These are phyloP conservation scores for Platygyra sinensis DNA, from an alignment of 64 coral and sea anemone species.

Conservation along the genomic window DNA sequence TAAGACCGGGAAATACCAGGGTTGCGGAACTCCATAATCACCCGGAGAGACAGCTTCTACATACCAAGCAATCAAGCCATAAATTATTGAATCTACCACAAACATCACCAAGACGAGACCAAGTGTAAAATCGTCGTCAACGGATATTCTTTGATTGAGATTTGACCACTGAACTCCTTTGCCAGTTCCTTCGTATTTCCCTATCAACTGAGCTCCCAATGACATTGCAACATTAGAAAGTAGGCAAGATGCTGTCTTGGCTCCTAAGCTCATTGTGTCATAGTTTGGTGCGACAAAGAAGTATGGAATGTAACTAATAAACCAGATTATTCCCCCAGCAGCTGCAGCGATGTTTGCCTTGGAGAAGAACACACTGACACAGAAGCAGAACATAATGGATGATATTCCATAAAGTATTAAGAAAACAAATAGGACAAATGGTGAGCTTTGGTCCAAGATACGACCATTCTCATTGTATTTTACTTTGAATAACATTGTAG, in stretches of 20 bases:
- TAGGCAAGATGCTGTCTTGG: slow-evolving; percentile 74
- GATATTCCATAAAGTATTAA: slow-evolving; percentile 79
- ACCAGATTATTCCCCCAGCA: slow-evolving; percentile 93
- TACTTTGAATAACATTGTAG: slow-evolving; percentile 76
- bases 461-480: slow-evolving; percentile 89
- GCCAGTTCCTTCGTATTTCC: slow-evolving; percentile 95
- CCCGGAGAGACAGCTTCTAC: slow-evolving; percentile 94
- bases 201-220: slow-evolving; percentile 82
- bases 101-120: slow-evolving; percentile 86
- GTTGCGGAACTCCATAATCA: slow-evolving; percentile 91
- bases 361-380: slow-evolving; percentile 97
- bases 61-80: slow-evolving; percentile 95
- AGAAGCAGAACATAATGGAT: slow-evolving; percentile 96
- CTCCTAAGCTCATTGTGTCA: slow-evolving; percentile 75
- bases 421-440: slow-evolving; percentile 86
- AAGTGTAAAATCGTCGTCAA: slow-evolving; percentile 89
- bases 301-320: slow-evolving; percentile 75
- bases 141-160: slow-evolving; percentile 74
- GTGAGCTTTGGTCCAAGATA: slow-evolving; percentile 77
- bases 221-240: slow-evolving; percentile 84
- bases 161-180: slow-evolving; percentile 92
- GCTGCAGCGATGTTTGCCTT: slow-evolving; percentile 89
- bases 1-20: slow-evolving; percentile 87
- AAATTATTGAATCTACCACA: slow-evolving; percentile 73
- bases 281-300: slow-evolving; percentile 87